A percentile compares a stretch with the other conserved stretches of the same genome.
Conservation (phyloP, 1,140 invertebrate genomes). For the Bombus sibiricus region DNA sequence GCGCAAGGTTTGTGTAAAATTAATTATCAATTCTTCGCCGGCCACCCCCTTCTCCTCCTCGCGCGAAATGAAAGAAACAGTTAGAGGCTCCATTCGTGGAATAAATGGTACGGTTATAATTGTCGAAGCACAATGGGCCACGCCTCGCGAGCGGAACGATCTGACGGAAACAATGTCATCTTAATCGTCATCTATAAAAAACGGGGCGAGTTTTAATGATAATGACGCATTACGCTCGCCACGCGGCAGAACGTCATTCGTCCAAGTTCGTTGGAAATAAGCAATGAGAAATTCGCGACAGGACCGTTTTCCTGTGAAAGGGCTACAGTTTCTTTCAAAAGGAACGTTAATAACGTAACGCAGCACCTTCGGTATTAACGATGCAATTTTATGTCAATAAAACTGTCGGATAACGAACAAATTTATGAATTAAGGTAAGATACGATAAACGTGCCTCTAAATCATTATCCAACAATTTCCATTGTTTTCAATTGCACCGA, state of each 20-base stretch:
- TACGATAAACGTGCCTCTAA: background rate
- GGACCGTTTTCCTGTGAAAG: background rate
- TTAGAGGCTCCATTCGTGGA: slow-evolving; percentile 51
- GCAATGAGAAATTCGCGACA: slow-evolving; percentile 18
- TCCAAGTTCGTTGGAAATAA: slow-evolving; percentile 20
- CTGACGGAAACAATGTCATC: slow-evolving; percentile 52
- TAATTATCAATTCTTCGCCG: slow-evolving; percentile 48
- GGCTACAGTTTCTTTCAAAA: background rate
- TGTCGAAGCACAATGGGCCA: slow-evolving; percentile 45
- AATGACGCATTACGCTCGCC: slow-evolving; percentile 37
- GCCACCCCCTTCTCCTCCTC: background rate
- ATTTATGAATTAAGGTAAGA: background rate
- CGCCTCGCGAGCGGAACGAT: slow-evolving; percentile 43
- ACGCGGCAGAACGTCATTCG: background rate
- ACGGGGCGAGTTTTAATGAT: slow-evolving; percentile 45
- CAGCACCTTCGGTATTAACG: background rate
- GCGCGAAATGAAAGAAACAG: slow-evolving; percentile 33
- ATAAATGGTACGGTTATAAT: slow-evolving; percentile 55
- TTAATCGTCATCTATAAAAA: slow-evolving; percentile 53
- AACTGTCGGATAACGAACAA: background rate
- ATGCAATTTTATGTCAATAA: background rate
- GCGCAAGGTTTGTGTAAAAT: slow-evolving; percentile 43
- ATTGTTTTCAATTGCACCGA: background rate
- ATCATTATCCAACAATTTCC: background rate
- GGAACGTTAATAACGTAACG: background rate